Evolutionary conservation across 2,113 vertebrate genomes (phyloP).

Genomic region (Epinephelus cyanopodus): DNA sequence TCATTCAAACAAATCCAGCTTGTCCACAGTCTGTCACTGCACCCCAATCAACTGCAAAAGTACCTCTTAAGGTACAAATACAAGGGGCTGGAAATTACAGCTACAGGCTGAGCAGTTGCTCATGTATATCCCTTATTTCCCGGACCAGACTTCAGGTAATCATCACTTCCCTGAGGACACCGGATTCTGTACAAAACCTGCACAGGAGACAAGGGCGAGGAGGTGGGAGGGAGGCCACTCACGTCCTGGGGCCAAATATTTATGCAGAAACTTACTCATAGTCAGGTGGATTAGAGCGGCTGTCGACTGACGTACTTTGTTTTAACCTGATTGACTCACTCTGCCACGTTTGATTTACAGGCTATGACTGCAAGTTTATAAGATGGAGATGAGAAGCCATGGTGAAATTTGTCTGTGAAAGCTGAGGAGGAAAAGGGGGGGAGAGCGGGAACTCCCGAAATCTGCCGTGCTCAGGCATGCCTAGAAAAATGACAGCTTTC

Average conservation of each 20-base stretch:
- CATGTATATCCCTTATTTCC: conserved; percentile 1
- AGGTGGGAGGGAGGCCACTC: conserved; percentile 4
- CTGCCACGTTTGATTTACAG: conserved; percentile 8
- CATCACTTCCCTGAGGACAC: conserved; percentile 29
- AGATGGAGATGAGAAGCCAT: conserved; percentile 19
- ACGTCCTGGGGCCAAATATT: conserved; percentile 31
- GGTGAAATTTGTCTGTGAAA: conserved; percentile 22
- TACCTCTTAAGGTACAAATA: neutral
- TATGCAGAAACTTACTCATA: conserved; percentile 28
- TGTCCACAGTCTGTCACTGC: neutral
- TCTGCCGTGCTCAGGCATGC: conserved; percentile 68
- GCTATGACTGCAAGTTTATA: neutral
- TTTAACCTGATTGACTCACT: conserved; percentile 25
- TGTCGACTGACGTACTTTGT: conserved; percentile 4
- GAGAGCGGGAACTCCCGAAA: conserved; percentile 61
- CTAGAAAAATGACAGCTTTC: conserved; percentile 61
- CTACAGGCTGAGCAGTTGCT: neutral
- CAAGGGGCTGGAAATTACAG: neutral
- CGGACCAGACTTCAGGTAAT: conserved; percentile 12
- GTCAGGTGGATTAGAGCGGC: conserved; percentile 4
- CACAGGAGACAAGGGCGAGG: conserved; percentile 31
- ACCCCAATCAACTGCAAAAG: neutral
- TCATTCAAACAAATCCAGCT: neutral
- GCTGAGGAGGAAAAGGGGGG: conserved; percentile 20
- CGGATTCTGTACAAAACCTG: conserved; percentile 12